Evolutionary conservation across 2,113 vertebrate genomes (phyloP).

Genomic region (Perccottus glenii): DNA sequence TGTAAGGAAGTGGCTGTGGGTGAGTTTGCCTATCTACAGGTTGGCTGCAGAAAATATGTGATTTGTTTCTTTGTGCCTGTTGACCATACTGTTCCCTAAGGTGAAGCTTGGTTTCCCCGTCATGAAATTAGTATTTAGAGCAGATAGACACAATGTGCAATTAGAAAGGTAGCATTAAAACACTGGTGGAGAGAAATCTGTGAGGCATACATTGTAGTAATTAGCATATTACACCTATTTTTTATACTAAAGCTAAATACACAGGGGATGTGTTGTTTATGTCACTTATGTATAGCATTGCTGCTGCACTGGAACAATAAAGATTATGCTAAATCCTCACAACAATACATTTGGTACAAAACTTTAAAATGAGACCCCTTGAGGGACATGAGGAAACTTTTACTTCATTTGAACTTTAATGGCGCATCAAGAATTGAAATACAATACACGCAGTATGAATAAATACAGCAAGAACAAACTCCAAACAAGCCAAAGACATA

Average conservation of each 20-base stretch:
- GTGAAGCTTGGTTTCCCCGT: conserved; percentile 25
- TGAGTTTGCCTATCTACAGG: conserved; percentile 40
- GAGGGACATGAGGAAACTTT: background rate
- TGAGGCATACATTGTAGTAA: conserved; percentile 28
- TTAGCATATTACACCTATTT: conserved; percentile 21
- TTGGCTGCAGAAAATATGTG: conserved; percentile 46
- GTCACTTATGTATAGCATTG: conserved; percentile 33
- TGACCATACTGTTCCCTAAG: conserved; percentile 40
- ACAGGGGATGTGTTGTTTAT: conserved; percentile 38
- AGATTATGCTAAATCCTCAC: conserved; percentile 15
- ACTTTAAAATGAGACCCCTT: conserved; percentile 19
- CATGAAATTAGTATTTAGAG: conserved; percentile 47
- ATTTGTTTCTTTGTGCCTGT: conserved; percentile 42
- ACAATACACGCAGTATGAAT: conserved; percentile 4
- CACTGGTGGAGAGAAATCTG: conserved; percentile 20
- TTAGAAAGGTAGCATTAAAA: conserved; percentile 47
- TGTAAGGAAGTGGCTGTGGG: conserved; percentile 42
- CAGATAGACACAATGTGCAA: conserved; percentile 26
- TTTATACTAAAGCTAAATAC: conserved; percentile 19
- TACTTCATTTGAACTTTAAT: background rate
- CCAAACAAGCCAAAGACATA: conserved; percentile 7
- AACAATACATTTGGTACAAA: background rate
- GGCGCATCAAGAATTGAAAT: background rate
- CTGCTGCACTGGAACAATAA: conserved; percentile 41
- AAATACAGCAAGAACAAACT: background rate